phyloP scores from a whole-genome alignment of 1,140 invertebrate species.

The Cydia fagiglandana region DNA sequence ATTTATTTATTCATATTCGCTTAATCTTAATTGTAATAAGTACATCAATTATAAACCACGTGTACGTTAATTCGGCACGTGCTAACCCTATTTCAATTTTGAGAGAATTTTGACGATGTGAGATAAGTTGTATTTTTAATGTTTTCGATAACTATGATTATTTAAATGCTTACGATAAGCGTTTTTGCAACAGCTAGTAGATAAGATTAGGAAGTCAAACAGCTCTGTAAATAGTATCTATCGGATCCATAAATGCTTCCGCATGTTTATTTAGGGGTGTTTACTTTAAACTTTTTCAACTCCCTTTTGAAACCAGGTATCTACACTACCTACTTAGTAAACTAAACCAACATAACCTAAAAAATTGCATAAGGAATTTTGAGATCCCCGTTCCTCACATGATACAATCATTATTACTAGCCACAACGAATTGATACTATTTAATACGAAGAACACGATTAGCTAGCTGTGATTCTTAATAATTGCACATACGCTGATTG shows the following conservation, averaged over 20 bases:
- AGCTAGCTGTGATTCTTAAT: neutral
- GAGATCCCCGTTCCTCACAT: neutral
- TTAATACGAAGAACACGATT: no score
- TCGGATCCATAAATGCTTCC: neutral
- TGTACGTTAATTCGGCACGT: neutral
- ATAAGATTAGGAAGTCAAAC: slow-evolving; percentile 17
- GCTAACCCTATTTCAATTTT: neutral
- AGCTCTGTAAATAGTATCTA: slow-evolving; percentile 7
- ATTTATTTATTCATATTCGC: neutral
- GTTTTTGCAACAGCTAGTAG: neutral
- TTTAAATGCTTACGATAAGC: neutral
- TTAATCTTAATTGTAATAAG: neutral
- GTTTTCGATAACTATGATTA: neutral
- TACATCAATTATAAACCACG: neutral
- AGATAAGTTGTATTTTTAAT: neutral
- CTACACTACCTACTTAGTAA: neutral
- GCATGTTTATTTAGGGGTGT: slow-evolving; percentile 23
- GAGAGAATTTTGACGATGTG: neutral
- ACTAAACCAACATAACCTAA: neutral
- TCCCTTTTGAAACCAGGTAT: no score
- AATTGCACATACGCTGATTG: slow-evolving; percentile 21
- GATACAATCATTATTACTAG: no score
- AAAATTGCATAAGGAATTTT: neutral
- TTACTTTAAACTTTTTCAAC: neutral
- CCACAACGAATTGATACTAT: no score